Percentiles rank a stretch among this genome's conserved stretches.
Conservation (phyloP, 1,140 invertebrate species). For the Thaumatotibia leucotreta region DNA sequence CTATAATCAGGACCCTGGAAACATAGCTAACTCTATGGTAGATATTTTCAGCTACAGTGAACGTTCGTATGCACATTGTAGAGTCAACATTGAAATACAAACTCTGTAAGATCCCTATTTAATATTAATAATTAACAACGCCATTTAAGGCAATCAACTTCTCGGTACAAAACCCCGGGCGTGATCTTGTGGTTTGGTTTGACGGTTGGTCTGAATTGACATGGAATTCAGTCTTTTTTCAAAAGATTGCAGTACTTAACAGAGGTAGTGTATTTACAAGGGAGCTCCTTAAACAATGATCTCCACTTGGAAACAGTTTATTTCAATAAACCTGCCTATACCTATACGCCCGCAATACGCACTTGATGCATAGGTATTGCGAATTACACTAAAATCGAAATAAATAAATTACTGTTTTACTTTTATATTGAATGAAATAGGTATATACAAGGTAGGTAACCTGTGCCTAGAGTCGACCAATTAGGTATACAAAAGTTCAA, state of each 20-base stretch:
- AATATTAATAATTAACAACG: constrained; percentile 19
- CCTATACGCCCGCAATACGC: no score
- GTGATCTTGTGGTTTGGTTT: neutral
- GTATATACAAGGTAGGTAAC: no score
- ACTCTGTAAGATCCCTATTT: neutral
- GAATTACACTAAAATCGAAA: no score
- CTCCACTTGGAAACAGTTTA: constrained; percentile 16
- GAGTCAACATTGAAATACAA: neutral
- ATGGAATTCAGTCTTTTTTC: constrained; percentile 75
- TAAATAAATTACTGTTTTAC: no score
- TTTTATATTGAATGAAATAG: no score
- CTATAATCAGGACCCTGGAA: no score
- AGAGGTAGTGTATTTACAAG: constrained; percentile 73
- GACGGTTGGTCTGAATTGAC: constrained; percentile 72
- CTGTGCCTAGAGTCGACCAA: no score
- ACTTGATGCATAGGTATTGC: no score
- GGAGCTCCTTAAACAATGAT: constrained; percentile 28
- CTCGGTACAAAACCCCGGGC: neutral
- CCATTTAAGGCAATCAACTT: neutral
- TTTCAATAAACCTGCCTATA: no score
- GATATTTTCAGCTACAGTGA: no score
- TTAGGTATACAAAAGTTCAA: no score
- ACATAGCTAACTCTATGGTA: no score
- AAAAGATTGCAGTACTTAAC: constrained; percentile 54
- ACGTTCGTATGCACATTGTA: neutral